Conservation (phyloP, 2,888 invertebrate genomes). For the Notodonta ziczac region DNA sequence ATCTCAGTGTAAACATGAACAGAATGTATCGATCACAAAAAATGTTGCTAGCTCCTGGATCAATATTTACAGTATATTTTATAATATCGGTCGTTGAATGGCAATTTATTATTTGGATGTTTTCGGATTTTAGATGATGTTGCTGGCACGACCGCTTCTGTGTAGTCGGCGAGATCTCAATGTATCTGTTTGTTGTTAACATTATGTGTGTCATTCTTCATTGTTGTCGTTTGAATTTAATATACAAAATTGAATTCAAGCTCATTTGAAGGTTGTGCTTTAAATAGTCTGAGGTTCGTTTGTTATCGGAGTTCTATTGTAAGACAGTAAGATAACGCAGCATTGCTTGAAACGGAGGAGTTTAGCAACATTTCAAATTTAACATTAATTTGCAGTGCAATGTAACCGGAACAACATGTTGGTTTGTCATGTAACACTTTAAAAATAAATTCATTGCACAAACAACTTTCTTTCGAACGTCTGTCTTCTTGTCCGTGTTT, state of each 20-base stretch:
- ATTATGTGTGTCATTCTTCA: slow-evolving; percentile 33
- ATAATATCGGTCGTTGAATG: slow-evolving; percentile 18
- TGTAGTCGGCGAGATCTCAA: slow-evolving; percentile 47
- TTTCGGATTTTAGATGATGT: slow-evolving; percentile 30
- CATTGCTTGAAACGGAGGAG: slow-evolving; percentile 50
- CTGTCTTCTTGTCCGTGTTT: slow-evolving; percentile 27
- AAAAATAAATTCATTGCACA: slow-evolving; percentile 40
- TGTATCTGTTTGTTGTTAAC: slow-evolving; percentile 43
- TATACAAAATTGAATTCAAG: slow-evolving; percentile 50
- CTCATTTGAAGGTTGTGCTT: slow-evolving; percentile 78
- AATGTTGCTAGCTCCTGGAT: slow-evolving; percentile 74
- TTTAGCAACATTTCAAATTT: slow-evolving; percentile 69
- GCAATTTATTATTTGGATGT: slow-evolving; percentile 17
- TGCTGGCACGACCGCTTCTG: slow-evolving; percentile 28
- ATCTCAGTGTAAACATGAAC: slow-evolving; percentile 65
- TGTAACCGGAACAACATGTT: slow-evolving; percentile 23
- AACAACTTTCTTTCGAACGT: slow-evolving; percentile 23
- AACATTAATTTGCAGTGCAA: slow-evolving; percentile 38
- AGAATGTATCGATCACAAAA: slow-evolving; percentile 51
- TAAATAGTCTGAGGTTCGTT: slow-evolving; percentile 64
- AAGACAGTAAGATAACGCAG: slow-evolving; percentile 31
- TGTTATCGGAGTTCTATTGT: slow-evolving; percentile 49
- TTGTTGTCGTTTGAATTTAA: slow-evolving; percentile 40
- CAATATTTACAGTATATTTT: slow-evolving; percentile 15
- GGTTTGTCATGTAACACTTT: neutral